phyloP scores from a whole-genome alignment of 2,888 invertebrate species.

The Epistrophella euchroma region DNA sequence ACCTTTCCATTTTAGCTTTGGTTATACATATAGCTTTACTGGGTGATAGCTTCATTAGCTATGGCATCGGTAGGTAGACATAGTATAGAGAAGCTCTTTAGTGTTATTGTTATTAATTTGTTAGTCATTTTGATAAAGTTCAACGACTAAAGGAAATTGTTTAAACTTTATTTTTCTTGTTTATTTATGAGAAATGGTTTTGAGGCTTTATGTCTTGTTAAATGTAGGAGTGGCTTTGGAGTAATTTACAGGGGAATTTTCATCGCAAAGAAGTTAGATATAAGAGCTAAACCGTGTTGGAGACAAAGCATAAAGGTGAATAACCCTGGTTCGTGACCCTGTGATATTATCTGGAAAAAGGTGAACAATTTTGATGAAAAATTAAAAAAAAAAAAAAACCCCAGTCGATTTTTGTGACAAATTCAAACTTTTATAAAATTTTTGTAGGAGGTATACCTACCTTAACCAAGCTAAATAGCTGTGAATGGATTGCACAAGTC shows the following conservation, averaged over 20 bases:
- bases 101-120: conserved; percentile 63
- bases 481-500: too few species aligned
- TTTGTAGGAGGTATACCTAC: too few species aligned
- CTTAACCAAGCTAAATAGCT: too few species aligned
- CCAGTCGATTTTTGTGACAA: neutral
- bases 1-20: conserved; percentile 54
- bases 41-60: conserved; percentile 66
- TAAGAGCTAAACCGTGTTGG: neutral
- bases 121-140: conserved; percentile 53
- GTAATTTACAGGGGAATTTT: conserved; percentile 3
- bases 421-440: neutral
- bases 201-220: neutral
- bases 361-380: too few species aligned
- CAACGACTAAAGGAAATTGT: conserved; percentile 37
- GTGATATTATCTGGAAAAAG: neutral
- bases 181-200: conserved; percentile 6
- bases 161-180: conserved; percentile 17
- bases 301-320: neutral
- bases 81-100: conserved; percentile 31
- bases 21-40: neutral
- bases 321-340: neutral
- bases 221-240: conserved; percentile 18
- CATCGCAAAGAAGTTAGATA: neutral
- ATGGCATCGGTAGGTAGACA: neutral
- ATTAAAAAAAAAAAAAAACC: too few species aligned